Base-by-base conservation (phyloP, 2,888 invertebrate genomes). In the Ophion slaviceki region DNA sequence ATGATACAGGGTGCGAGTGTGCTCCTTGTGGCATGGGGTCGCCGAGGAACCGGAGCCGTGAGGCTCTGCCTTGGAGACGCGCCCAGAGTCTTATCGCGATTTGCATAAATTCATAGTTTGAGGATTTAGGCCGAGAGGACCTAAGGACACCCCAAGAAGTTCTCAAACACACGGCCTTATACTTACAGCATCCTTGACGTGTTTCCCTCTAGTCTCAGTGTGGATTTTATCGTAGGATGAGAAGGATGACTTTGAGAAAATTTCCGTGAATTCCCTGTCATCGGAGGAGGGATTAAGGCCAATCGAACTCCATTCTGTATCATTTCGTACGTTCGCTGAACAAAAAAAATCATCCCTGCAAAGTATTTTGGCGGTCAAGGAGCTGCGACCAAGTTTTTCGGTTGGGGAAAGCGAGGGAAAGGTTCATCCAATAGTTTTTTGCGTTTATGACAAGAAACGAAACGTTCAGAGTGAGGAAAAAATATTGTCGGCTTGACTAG, bases 71-170 rank as follows among this genome's bases (percentile, higher is more conserved):
- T 88, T 89, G 90, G 91, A 91, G 89, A 91, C 88, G 90, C 88
- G 89, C 91, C 89, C 82, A 80, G 66, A 86, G 92, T 92, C 93
- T 93, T 94, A 94, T 94, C 94, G 90, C 89, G 92, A 94, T 93
- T 92, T 93, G 90, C 93, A 94, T 94, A 93, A 93, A 94, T 94
- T 94, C 91, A 93, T 92, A 93, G 93, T 92, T 93, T 88, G 89
- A 86, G 89, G 91, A 89, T 92, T 91, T 85, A 91, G 89, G 87
- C 89, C 90, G 90, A 53, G 40, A 80, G 87, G 84, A 90, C 90
- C 90, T 89, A 89, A 90, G 89, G 91, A 91, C 85, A 88, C 85
- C 87, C 86, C 86, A 88, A 91, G 91, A 88, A 89, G 53, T 28
- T 45, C 76, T 66, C 40, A 57, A 67, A 62, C 67, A 32, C n/a